Conservation (phyloP, 2,113 vertebrate species). For the Alethe castanea region DNA sequence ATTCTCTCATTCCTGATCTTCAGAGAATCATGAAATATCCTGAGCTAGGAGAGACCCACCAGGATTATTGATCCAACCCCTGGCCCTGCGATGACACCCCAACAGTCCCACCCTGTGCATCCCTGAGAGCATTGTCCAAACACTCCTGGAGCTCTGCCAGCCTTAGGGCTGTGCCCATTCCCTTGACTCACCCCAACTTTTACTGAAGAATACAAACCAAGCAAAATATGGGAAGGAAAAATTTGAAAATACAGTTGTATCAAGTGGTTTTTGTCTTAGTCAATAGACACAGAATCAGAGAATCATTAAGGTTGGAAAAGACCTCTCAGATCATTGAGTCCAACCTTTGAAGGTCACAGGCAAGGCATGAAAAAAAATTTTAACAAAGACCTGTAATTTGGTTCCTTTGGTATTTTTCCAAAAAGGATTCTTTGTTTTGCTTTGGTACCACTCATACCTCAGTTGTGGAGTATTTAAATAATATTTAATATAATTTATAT, state of each 20-base stretch:
- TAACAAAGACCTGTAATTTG: background rate
- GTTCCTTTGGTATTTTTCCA: background rate
- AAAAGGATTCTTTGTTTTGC: background rate
- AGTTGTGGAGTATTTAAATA: background rate
- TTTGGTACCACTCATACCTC: background rate
- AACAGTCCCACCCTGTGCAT: background rate
- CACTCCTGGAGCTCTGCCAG: background rate
- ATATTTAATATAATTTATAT: background rate
- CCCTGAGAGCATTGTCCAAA: background rate
- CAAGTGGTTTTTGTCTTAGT: background rate
- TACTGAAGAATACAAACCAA: background rate
- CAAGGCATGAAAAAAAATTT: background rate
- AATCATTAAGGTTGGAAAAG: background rate
- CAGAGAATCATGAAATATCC: background rate
- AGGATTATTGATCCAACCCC: no score
- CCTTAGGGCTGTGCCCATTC: fast-evolving
- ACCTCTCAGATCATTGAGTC: background rate
- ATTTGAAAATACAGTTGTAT: background rate
- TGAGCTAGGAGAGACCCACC: background rate
- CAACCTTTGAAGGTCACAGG: background rate
- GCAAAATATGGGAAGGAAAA: background rate
- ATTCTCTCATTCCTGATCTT: background rate
- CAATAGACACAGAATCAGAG: background rate
- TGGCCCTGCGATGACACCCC: no score
- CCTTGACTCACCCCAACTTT: background rate